These are phyloP conservation scores for Vidua macroura DNA, from an alignment of 2,113 vertebrate genomes.

Conservation along the genomic window DNA sequence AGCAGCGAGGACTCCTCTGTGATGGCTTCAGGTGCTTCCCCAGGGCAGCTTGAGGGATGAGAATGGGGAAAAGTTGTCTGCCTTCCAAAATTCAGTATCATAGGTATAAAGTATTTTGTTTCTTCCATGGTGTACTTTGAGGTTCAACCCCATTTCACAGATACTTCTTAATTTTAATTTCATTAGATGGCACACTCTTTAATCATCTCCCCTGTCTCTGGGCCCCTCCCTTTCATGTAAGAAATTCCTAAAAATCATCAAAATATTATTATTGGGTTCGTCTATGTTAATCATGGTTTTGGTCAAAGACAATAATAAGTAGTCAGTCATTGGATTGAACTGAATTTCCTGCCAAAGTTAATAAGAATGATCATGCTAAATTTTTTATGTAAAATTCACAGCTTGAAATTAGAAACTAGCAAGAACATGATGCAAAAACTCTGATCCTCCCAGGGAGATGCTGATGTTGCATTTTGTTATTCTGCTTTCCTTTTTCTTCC, in stretches of 20 bases:
- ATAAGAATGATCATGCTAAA: not conserved
- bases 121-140: not conserved
- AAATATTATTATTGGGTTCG: not conserved
- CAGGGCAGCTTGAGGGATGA: not conserved
- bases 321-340: not conserved
- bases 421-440: not conserved
- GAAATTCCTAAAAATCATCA: not conserved
- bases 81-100: not conserved
- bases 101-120: not conserved
- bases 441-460: not conserved
- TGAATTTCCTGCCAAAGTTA: not conserved
- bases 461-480: not conserved
- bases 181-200: not conserved
- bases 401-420: not conserved
- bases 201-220: not conserved
- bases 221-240: not conserved
- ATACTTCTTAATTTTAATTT: not conserved
- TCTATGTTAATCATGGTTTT: not conserved
- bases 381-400: not conserved
- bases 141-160: not conserved
- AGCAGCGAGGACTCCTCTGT: accelerated
- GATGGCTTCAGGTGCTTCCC: not conserved
- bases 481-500: not conserved
- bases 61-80: not conserved
- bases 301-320: not conserved